Conservation (phyloP, 2,113 vertebrate genomes). For the Nerophis lumbriciformis region DNA sequence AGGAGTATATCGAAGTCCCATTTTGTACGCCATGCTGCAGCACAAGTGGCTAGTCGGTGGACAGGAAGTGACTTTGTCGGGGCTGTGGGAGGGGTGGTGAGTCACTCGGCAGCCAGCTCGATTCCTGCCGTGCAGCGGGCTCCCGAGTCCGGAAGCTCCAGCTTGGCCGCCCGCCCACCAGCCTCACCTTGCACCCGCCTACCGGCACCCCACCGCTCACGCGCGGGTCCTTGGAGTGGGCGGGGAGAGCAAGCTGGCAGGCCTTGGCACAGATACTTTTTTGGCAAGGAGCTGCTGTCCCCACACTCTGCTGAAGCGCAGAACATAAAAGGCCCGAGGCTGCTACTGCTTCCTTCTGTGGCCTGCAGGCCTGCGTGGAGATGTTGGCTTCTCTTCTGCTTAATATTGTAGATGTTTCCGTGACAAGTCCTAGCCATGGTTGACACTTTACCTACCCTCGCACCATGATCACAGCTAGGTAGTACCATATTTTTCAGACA, state of each 20-base stretch:
- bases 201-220: slow-evolving; percentile 61
- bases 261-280: slow-evolving; percentile 60
- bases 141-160: slow-evolving; percentile 72
- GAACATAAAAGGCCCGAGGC: slow-evolving; percentile 62
- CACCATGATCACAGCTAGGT: background rate
- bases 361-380: slow-evolving; percentile 47
- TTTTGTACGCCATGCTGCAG: slow-evolving; percentile 40
- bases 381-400: slow-evolving; percentile 45
- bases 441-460: slow-evolving; percentile 16
- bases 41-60: slow-evolving; percentile 45
- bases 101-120: slow-evolving; percentile 67
- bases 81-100: slow-evolving; percentile 69
- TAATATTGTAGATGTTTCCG: slow-evolving; percentile 40
- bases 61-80: slow-evolving; percentile 47
- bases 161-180: slow-evolving; percentile 71
- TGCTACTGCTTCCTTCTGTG: slow-evolving; percentile 54
- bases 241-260: slow-evolving; percentile 65
- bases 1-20: slow-evolving; percentile 11
- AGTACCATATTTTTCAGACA: too few species aligned
- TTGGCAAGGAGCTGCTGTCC: slow-evolving; percentile 66
- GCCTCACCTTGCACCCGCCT: slow-evolving; percentile 69
- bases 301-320: slow-evolving; percentile 59
- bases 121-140: slow-evolving; percentile 70
- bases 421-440: slow-evolving; percentile 28
- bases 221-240: slow-evolving; percentile 69